Conservation (phyloP, 2,888 invertebrate species). For the Agrochola macilenta region DNA sequence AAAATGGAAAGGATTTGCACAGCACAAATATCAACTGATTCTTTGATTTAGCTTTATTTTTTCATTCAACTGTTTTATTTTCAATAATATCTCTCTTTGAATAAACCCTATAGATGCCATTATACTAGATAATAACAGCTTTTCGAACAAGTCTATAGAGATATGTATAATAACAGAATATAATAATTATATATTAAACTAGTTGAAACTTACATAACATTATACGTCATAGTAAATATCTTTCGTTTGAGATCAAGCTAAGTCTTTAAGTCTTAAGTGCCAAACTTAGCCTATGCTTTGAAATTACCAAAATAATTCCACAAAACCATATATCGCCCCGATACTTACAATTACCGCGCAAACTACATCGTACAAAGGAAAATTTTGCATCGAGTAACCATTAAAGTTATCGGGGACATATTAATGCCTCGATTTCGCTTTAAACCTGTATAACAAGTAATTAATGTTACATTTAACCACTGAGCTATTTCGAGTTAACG, state of each 20-base stretch:
- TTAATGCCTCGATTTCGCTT: constrained; percentile 58
- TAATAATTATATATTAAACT: not conserved
- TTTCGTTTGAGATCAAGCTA: not conserved
- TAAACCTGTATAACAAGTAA: constrained; percentile 64
- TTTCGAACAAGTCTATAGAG: not conserved
- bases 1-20: not conserved
- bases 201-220: not conserved
- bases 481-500: constrained; percentile 60
- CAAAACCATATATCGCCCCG: not conserved
- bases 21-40: not conserved
- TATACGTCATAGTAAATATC: not conserved
- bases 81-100: not conserved
- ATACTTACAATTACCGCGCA: constrained; percentile 30
- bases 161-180: not conserved
- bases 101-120: not conserved
- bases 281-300: not conserved
- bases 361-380: constrained; percentile 46
- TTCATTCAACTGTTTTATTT: not conserved
- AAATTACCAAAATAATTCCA: not conserved
- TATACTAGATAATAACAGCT: not conserved
- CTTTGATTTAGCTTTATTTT: not conserved
- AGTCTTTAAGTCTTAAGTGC: not conserved
- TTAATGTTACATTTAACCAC: constrained; percentile 66
- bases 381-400: constrained; percentile 56
- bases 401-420: constrained; percentile 61